phyloP scores from a whole-genome alignment of 2,113 vertebrate genomes.

The Chauna torquata region DNA sequence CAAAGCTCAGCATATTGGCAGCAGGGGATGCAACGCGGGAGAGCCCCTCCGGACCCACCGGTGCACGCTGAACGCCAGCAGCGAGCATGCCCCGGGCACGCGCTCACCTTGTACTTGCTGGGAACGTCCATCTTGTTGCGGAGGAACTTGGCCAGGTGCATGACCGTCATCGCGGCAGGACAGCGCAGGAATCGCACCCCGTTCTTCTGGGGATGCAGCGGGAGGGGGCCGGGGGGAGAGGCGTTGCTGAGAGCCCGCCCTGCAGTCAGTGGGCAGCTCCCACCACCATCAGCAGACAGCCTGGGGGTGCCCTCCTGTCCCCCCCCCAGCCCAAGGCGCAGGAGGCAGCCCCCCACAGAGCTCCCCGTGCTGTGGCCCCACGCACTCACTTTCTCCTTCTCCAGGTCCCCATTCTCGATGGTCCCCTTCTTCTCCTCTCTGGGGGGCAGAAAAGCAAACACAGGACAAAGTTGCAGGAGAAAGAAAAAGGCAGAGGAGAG shows the following conservation, averaged over 20 bases:
- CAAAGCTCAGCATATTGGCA: fast-evolving
- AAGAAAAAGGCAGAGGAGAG: background rate
- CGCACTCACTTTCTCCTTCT: constrained; percentile 86
- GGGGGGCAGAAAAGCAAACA: background rate
- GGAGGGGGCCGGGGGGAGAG: background rate
- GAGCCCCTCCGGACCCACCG: fast-evolving
- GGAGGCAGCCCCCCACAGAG: background rate
- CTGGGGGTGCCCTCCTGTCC: background rate
- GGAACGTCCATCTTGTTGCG: constrained; percentile 96
- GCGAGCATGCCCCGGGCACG: fast-evolving
- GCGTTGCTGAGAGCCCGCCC: background rate
- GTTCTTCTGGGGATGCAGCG: constrained; percentile 71
- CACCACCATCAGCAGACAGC: background rate
- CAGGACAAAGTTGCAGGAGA: background rate
- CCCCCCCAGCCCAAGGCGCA: fast-evolving
- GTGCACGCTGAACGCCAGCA: background rate
- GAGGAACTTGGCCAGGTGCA: constrained; percentile 93
- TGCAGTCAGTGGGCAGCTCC: background rate
- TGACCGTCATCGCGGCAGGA: constrained; percentile 91
- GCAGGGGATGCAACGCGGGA: fast-evolving
- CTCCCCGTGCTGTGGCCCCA: fast-evolving
- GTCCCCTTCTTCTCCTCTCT: constrained; percentile 82
- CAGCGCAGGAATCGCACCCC: constrained; percentile 92
- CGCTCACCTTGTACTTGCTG: constrained; percentile 88
- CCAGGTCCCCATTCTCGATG: constrained; percentile 79